Percentiles rank a stretch among this genome's conserved stretches.
These are phyloP conservation scores for Ophion slaviceki DNA, from an alignment of 2,888 invertebrate genomes.

Conservation along the genomic window DNA sequence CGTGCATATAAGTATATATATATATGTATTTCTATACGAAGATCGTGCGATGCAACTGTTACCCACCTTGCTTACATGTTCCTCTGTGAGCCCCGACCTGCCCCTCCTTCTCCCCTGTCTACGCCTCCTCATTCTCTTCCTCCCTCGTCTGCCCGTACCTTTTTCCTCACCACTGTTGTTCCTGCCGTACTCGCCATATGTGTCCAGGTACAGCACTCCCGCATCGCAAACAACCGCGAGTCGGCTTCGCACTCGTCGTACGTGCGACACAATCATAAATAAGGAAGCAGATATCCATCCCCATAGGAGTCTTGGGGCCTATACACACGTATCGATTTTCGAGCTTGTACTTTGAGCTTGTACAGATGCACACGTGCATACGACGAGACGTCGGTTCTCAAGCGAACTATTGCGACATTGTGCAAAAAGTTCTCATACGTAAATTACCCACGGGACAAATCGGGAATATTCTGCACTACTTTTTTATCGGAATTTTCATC, in stretches of 20 bases:
- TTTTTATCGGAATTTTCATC: too few relatives aligned
- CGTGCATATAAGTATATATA: slow-evolving; percentile 1
- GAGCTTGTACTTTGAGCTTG: not conserved
- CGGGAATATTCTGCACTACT: too few relatives aligned
- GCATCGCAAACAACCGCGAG: slow-evolving; percentile 60
- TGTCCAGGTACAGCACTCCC: slow-evolving; percentile 30
- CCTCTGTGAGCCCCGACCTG: slow-evolving; percentile 30
- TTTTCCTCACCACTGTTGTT: slow-evolving; percentile 36
- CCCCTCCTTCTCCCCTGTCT: not conserved
- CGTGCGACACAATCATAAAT: slow-evolving; percentile 61
- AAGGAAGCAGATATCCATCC: slow-evolving; percentile 29
- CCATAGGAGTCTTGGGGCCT: not conserved
- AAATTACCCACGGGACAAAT: too few relatives aligned
- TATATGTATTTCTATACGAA: slow-evolving; percentile 39
- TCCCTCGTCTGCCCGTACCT: slow-evolving; percentile 2
- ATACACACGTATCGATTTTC: not conserved
- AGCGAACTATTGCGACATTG: not conserved
- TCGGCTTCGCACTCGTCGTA: slow-evolving; percentile 56
- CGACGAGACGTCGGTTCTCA: not conserved
- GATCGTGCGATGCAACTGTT: slow-evolving; percentile 66
- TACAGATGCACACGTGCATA: not conserved
- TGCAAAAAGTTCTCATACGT: not conserved
- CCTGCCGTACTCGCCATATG: slow-evolving; percentile 20
- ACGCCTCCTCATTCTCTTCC: not conserved
- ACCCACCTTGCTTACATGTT: slow-evolving; percentile 66